A percentile compares a stretch with the other conserved stretches of the same genome.
These are phyloP conservation scores for Ennomos fuscantarius DNA, from an alignment of 2,888 invertebrate genomes.

Conservation along the genomic window DNA sequence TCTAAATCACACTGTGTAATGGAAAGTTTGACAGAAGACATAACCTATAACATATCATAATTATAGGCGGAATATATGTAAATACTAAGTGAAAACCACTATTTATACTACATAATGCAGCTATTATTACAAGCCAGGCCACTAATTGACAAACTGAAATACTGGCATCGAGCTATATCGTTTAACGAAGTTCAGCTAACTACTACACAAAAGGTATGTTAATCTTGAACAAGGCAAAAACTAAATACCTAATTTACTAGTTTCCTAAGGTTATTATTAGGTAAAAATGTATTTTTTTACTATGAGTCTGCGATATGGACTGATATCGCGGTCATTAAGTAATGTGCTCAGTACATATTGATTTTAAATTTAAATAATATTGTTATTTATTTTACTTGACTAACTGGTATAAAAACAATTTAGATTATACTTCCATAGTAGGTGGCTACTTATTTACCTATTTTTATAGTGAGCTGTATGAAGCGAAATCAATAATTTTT, in stretches of 20 bases:
- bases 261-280: constrained; percentile 15
- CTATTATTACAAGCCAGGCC: constrained; percentile 84
- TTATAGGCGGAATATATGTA: constrained; percentile 37
- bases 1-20: neutral
- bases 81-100: constrained; percentile 40
- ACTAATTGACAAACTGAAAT: constrained; percentile 81
- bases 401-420: no score
- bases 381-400: no score
- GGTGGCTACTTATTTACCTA: no score
- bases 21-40: constrained; percentile 33
- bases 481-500: constrained; percentile 32
- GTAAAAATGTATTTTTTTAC: neutral
- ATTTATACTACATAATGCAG: constrained; percentile 62
- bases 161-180: constrained; percentile 77
- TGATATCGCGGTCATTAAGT: no score
- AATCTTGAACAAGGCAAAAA: neutral
- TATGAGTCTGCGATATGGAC: no score
- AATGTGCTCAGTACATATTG: no score
- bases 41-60: constrained; percentile 32
- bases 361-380: no score
- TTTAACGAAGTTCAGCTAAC: constrained; percentile 84
- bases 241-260: no score
- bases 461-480: neutral
- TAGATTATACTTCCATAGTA: no score
- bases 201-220: constrained; percentile 88